These are phyloP conservation scores for Cecidostiba fungosa DNA, from an alignment of 2,888 invertebrate species.

Conservation along the genomic window DNA sequence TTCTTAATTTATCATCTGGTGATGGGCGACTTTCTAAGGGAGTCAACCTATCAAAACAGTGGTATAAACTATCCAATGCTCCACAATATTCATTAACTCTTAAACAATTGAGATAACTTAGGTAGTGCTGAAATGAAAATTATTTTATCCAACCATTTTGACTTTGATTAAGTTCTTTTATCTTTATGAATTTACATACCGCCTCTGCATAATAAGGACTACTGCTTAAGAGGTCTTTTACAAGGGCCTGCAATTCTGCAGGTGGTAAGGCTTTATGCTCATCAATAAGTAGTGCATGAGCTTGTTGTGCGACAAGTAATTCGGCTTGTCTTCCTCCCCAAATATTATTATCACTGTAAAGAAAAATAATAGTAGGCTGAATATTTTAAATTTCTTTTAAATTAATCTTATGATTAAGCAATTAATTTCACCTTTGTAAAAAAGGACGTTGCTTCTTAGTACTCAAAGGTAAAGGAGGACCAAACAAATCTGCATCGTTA, in stretches of 20 bases:
- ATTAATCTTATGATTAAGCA: neutral
- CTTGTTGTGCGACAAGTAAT: constrained; percentile 93
- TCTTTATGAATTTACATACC: constrained; percentile 82
- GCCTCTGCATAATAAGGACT: constrained; percentile 92
- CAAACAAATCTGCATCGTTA: constrained; percentile 54
- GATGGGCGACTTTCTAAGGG: constrained; percentile 80
- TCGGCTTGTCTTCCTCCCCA: constrained; percentile 96
- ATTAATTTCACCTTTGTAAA: constrained; percentile 67
- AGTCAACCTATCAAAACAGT: constrained; percentile 88
- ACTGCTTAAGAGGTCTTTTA: constrained; percentile 87
- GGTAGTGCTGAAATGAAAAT: constrained; percentile 87
- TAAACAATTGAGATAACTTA: constrained; percentile 94
- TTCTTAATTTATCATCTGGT: constrained; percentile 83
- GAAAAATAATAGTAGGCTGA: constrained; percentile 16
- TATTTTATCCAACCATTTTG: constrained; percentile 19
- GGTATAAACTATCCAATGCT: constrained; percentile 89
- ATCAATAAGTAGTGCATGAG: constrained; percentile 90
- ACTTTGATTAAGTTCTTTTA: constrained; percentile 30
- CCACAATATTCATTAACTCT: constrained; percentile 93
- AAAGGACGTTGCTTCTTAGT: constrained; percentile 64
- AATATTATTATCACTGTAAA: constrained; percentile 82
- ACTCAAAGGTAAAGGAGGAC: constrained; percentile 58
- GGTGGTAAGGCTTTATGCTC: constrained; percentile 90
- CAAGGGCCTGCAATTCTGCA: constrained; percentile 87
- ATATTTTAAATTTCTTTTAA: constrained; percentile 3